These are phyloP conservation scores for Phenganax subtilis DNA, from an alignment of 92 coral and sea anemone genomes.

Conservation along the genomic window DNA sequence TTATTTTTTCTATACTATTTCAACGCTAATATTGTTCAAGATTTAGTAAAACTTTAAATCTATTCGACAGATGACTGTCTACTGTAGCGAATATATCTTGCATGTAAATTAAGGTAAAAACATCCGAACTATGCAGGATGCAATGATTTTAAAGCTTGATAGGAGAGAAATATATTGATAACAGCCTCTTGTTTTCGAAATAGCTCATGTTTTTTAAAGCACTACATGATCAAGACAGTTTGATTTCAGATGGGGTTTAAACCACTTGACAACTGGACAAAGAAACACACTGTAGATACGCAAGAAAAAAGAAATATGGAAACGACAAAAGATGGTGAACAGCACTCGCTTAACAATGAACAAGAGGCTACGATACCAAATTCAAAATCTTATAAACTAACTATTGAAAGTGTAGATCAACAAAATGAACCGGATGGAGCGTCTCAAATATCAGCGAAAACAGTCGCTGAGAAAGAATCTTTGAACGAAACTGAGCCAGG, in stretches of 20 bases:
- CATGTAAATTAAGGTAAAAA: conserved; percentile 3
- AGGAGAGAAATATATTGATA: neutral
- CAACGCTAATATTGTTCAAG: neutral
- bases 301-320: neutral
- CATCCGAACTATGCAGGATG: neutral
- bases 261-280: conserved; percentile 27
- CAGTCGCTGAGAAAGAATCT: neutral
- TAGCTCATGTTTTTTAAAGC: neutral
- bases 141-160: neutral
- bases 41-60: neutral
- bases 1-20: neutral
- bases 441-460: neutral
- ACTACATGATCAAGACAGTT: neutral
- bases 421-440: neutral
- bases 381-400: neutral
- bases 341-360: neutral
- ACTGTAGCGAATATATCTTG: neutral
- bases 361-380: neutral
- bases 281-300: neutral
- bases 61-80: neutral
- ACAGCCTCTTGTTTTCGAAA: neutral
- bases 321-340: neutral
- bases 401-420: neutral
- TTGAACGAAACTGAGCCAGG: neutral
- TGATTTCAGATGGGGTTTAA: conserved; percentile 29